Evolutionary conservation across 2,888 invertebrate species (phyloP), one percentile per base, ranked within the genome.

Genomic region (Polyploca ridens): DNA sequence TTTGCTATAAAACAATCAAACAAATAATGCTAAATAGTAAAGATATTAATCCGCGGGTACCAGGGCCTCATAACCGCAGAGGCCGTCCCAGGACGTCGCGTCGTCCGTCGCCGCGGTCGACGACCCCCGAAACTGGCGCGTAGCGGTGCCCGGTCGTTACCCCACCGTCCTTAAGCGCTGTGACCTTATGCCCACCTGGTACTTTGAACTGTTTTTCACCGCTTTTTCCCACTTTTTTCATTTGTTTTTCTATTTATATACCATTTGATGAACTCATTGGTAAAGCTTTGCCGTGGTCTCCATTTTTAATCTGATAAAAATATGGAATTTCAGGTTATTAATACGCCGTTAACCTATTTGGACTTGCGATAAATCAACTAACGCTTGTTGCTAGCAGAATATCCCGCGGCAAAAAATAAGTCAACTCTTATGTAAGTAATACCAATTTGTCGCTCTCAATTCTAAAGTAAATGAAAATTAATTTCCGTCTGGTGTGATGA

Each of bases 101-200:
- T 65, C 66, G 82, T 78, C 78, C 79, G 84, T 79, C 87, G 84
- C 81, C 80, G 70, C 85, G 82, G 89, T 91, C 91, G 90, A 79
- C 85, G 91, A 91, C 89, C 91, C 90, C 91, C 93, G 81, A 92
- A 92, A 90, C 87, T 88, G 89, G 88, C 88, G 89, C 89, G 90
- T 90, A 90, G 90, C 90, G 90, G 89, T 91, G 90, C 90, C 91
- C 90, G 93, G 92, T 93, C 92, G 89, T 92, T 93, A 90, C 90
- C 91, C 91, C 86, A 75, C 85, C 90, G 91, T 92, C 92, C 91
- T 92, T 90, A 88, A 75, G 83, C 82, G 87, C 81, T 75, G 77
- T 84, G 92, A 92, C 91, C 92, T 90, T 90, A 90, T 92, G 87
- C 70, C 75, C 87, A 85, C 91, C 93, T 92, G 89, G 93, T 93